These are phyloP conservation scores for Drosophila pandora DNA, from an alignment of 1,140 invertebrate genomes.

Conservation along the genomic window DNA sequence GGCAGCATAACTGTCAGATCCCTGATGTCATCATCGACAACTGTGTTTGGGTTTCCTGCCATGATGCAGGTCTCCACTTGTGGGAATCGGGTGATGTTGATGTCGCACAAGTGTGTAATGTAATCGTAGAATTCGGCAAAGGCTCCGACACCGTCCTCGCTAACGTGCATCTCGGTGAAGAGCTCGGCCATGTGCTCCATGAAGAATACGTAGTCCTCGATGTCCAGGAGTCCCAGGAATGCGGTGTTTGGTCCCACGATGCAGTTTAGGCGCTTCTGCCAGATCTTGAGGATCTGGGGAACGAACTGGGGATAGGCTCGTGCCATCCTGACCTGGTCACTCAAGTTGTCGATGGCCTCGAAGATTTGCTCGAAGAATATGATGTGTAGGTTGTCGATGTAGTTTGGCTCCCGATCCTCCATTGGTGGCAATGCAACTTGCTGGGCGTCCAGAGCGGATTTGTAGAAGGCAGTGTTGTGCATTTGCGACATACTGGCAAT, in stretches of 20 bases:
- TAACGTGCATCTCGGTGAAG: constrained; percentile 63
- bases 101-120: constrained; percentile 62
- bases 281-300: constrained; percentile 50
- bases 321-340: constrained; percentile 72
- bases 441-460: constrained; percentile 41
- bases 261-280: constrained; percentile 43
- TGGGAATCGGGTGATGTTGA: constrained; percentile 47
- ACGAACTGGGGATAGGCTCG: constrained; percentile 69
- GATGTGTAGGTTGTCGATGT: constrained; percentile 67
- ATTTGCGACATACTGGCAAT: constrained; percentile 17
- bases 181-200: constrained; percentile 61
- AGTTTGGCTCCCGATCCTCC: constrained; percentile 42
- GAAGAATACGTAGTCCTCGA: constrained; percentile 71
- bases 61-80: constrained; percentile 57
- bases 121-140: constrained; percentile 70
- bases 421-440: neutral
- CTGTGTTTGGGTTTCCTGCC: constrained; percentile 49
- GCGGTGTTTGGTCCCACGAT: constrained; percentile 59
- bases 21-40: constrained; percentile 59
- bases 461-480: constrained; percentile 46
- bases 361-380: constrained; percentile 76
- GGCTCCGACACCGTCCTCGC: constrained; percentile 59
- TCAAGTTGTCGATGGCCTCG: constrained; percentile 55
- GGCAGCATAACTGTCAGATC: constrained; percentile 58
- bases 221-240: constrained; percentile 52